Base-by-base conservation (phyloP, 2,797 vertebrate species). In the Threskiornis aethiopicus region DNA sequence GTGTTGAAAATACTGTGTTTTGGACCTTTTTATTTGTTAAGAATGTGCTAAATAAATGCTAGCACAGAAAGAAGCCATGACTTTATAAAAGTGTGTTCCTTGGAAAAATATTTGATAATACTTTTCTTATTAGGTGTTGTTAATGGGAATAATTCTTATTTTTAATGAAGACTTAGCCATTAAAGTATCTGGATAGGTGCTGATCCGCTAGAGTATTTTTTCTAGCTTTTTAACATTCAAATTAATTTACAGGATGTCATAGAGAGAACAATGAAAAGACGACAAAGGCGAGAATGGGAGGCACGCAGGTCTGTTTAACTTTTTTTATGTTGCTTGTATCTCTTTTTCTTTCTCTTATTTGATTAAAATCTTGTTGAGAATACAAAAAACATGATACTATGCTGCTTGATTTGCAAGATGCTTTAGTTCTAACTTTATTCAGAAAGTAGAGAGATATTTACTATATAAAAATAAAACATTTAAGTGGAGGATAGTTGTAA, bases 211-310 rank as follows among this genome's bases (percentile, higher is more conserved):
- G n/a, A 61, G 12, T 18, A 3, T n/a, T 41, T 65, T 59, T 87
- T 20, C 16, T 58, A 21, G 15, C 29, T 57, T 89, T 90, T 91
- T 95, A 66, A 92, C 47, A 37, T 84, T 9, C 76, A 69, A 85
- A 89, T 97, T 47, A 61, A 69, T 78, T 22, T 44, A 4, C 95
- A 99, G 99, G 99, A 98, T 21, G 97, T 99, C 2, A 85, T 99
- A 46, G 99, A 99, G 96, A 98, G 98, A 94, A 99, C 99, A 24
- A 99, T 99, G 83, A 99, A 98, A 90, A 98, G 99, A 51, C 98
- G 98, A 19, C 98, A 98, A 2, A 98, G 95, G 89, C 98, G 99
- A 87, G 99, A 99, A 71, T 99, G 99, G 99, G 99, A 99, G 88
- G 99, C 98, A 15, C 98, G 98, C 39, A 99, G 99, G 99, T 99